Evolutionary conservation across 2,888 invertebrate species (phyloP), one percentile per base, ranked within the genome.

Genomic region (Drosophila vallismaia): DNA sequence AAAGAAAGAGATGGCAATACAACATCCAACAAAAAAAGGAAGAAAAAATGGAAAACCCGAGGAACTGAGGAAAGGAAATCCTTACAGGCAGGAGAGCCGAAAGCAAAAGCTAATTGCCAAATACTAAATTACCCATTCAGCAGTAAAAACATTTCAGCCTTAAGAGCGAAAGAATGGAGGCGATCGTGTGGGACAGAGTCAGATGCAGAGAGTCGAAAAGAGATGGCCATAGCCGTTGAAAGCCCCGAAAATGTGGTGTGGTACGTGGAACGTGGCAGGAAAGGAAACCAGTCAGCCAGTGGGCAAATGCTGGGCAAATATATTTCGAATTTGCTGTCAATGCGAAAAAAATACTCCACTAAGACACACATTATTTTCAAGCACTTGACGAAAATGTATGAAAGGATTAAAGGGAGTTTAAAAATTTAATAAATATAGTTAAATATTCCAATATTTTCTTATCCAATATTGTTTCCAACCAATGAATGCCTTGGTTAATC

Each of bases 51-150:
- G 51, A n/a, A n/a, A n/a, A n/a, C n/a, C n/a, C n/a, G n/a, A n/a
- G n/a, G 19, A 19, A 19, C 38, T 19, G 7, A 36, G 24, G 48
- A 29, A 31, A 24, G 56, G 38, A 52, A 29, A 50, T 14, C 40
- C 26, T 54, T 29, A 33, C 44, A 26, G 36, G 55, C 40, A 38
- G 40, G 40, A 45, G 64, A 57, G 84, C 85, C 73, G 71, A 83
- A 88, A 88, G 87, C 87, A 84, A 88, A 86, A 88, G 87, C 83
- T 88, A 88, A 84, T 88, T 84, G 83, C 83, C 83, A 84, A 88
- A 88, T 88, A 84, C 87, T 84, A 84, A 84, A 84, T 84, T 84
- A 88, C 88, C 83, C 88, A 84, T 88, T 84, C 83, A 88, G 83
- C 88, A 88, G 88, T 82, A 82, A 82, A 82, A 82, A 82, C 82